Conservation (phyloP, 2,888 invertebrate species). For the Ochropacha duplaris region DNA sequence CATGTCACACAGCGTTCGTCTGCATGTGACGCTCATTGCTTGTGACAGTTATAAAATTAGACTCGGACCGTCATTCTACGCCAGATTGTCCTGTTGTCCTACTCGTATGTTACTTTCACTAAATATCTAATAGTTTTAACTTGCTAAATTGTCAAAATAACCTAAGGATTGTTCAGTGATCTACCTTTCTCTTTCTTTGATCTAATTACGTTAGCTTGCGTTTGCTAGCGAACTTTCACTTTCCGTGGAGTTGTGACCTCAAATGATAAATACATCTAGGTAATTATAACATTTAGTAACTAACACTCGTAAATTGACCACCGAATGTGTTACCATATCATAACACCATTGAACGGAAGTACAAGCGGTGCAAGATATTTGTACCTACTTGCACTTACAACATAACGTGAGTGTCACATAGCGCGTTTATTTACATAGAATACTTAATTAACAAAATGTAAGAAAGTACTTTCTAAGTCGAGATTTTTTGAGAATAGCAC, state of each 20-base stretch:
- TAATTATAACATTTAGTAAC: not conserved
- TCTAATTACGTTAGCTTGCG: conserved; percentile 4
- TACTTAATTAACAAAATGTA: not conserved
- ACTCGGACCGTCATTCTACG: not conserved
- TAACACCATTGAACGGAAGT: conserved; percentile 2
- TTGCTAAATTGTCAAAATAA: not conserved
- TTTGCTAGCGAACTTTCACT: conserved; percentile 5
- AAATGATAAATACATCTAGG: not conserved
- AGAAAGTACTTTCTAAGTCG: not conserved
- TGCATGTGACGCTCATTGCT: conserved; percentile 23
- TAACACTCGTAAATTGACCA: not conserved
- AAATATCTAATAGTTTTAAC: not conserved
- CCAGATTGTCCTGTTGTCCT: conserved; percentile 22
- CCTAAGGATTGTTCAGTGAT: not conserved
- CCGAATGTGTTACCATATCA: not conserved
- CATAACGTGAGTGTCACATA: not conserved
- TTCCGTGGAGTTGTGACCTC: not conserved
- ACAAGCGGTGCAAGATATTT: not conserved
- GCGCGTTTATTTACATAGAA: not conserved
- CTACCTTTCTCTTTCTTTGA: not conserved
- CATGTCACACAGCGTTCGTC: too few relatives aligned
- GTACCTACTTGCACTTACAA: not conserved
- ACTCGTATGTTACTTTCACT: not conserved
- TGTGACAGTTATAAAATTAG: conserved; percentile 12
- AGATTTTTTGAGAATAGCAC: not conserved